Percentiles rank a stretch among this genome's conserved stretches.
Conservation (phyloP, 2,113 vertebrate genomes). For the Pao palembangensis region DNA sequence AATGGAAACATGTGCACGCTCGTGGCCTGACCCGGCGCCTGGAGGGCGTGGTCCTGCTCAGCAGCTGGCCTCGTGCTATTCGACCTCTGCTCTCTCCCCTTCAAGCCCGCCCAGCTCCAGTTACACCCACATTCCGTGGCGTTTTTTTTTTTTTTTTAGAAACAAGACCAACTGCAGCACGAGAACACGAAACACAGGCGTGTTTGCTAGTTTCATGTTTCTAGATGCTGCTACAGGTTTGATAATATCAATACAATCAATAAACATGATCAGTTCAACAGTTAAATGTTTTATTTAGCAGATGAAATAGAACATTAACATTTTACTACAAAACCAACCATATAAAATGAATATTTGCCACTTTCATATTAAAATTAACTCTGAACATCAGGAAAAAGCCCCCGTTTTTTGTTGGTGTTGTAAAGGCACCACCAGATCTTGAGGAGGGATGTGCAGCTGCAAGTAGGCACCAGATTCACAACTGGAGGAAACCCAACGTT, state of each 20-base stretch:
- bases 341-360: neutral
- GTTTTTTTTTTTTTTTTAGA: too few relatives aligned
- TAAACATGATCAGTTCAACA: neutral
- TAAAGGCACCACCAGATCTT: neutral
- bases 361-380: neutral
- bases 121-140: conserved; percentile 14
- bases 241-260: neutral
- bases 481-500: too few relatives aligned
- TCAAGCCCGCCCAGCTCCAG: conserved; percentile 4
- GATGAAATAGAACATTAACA: neutral
- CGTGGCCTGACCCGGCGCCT: neutral
- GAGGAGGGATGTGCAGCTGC: too few relatives aligned
- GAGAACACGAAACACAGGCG: too few relatives aligned
- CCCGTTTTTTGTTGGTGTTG: too few relatives aligned
- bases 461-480: too few relatives aligned
- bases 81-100: conserved; percentile 37
- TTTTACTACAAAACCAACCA: conserved; percentile 9
- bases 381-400: neutral
- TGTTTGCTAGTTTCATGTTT: too few relatives aligned
- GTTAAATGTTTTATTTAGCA: conserved; percentile 34
- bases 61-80: conserved; percentile 49
- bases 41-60: conserved; percentile 33
- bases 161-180: too few relatives aligned
- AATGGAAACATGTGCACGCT: too few relatives aligned
- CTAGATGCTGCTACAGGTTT: neutral